Evolutionary conservation across 2,113 vertebrate genomes (phyloP), one percentile per base, ranked within the genome.

Genomic region (Myotis brandtii): DNA sequence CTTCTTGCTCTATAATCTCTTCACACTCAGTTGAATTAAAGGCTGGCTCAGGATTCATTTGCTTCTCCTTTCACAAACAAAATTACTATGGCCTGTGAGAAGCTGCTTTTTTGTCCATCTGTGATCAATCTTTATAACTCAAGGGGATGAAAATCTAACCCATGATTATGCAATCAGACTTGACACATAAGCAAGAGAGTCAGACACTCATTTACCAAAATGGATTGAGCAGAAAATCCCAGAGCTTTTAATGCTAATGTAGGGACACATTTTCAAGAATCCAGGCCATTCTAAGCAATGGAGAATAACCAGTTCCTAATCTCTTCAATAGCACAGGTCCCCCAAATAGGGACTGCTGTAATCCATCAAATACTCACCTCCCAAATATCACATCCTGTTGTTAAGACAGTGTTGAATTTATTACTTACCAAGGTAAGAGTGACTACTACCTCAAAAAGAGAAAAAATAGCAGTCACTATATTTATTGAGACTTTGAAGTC

Each of bases 21-120:
- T 87, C 62, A 82, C 12, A 89, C 52, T 88, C 48, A 95, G 81
- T 95, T 95, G 59, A 92, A 76, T 92, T 77, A 76, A 90, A 95
- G 72, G 40, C 87, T 97, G 94, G 80, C 81, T 95, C 91, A 69
- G 85, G 89, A 67, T 69, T 69, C 81, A 75, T 96, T 92, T 95
- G 85, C 87, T 97, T 96, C 95, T 97, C 52, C 89, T 96, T 97
- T 96, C 96, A 97, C 95, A 97, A 93, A 95, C 94, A 95, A 91
- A 95, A 90, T 95, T 90, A 88, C 95, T 94, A 94, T 79, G 52
- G 77, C 84, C 94, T 94, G 90, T 95, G 92, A 96, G 75, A 97
- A 95, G 43, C 94, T 97, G 76, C 79, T 92, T 81, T 91, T 97
- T 90, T 90, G 81, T 96, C 93, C 93, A 94, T 95, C 92, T 96